These are phyloP conservation scores for Ovibos moschatus DNA, from an alignment of 2,113 vertebrate species.

Conservation along the genomic window DNA sequence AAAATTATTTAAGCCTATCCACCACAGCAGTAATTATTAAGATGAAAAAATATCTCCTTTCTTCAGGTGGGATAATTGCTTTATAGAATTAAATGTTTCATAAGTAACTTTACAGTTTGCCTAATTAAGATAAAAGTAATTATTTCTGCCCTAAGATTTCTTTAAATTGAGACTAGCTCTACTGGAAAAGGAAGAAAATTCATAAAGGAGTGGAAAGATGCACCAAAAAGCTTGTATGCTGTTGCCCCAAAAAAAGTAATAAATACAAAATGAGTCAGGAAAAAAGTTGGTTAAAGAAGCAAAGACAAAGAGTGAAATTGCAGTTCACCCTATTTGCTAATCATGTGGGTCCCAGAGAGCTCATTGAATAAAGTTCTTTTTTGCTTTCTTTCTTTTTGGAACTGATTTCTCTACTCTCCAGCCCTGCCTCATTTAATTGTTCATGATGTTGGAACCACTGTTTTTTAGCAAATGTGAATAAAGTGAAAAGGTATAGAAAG, in stretches of 20 bases:
- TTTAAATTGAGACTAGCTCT: background rate
- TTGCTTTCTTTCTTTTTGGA: background rate
- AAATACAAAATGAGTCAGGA: background rate
- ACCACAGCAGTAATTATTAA: conserved; percentile 3
- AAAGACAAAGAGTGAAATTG: background rate
- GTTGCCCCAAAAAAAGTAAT: background rate
- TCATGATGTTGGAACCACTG: background rate
- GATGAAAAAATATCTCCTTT: conserved; percentile 6
- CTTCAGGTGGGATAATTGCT: background rate
- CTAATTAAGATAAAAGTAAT: conserved; percentile 43
- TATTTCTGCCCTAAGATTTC: background rate
- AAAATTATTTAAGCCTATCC: conserved; percentile 11
- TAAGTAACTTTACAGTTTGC: conserved; percentile 46
- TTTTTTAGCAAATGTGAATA: background rate
- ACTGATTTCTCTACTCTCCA: background rate
- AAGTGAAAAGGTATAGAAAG: background rate
- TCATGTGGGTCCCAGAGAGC: background rate
- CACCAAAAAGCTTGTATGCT: background rate
- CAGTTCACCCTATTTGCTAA: background rate
- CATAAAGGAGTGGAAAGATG: background rate
- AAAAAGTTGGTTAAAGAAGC: background rate
- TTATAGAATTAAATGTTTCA: background rate
- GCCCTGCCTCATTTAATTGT: background rate
- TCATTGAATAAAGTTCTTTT: background rate
- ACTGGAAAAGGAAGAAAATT: background rate